These are phyloP conservation scores for Poecilus cupreus DNA, from an alignment of 2,888 invertebrate genomes.

Conservation along the genomic window DNA sequence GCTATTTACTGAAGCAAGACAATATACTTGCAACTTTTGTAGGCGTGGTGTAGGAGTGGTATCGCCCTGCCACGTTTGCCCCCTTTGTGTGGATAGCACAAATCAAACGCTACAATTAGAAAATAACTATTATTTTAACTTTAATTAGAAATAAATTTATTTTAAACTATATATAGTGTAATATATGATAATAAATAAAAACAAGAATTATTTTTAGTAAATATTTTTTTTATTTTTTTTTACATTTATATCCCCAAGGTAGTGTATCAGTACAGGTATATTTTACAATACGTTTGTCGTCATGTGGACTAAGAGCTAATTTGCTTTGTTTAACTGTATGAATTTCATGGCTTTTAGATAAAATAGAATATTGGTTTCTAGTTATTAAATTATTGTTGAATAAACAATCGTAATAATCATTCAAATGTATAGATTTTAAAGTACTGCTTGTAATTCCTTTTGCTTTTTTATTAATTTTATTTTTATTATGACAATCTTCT, in stretches of 20 bases:
- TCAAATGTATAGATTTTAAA: constrained; percentile 42
- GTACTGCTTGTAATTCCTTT: background rate
- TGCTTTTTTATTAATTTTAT: constrained; percentile 63
- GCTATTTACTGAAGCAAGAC: too few species aligned
- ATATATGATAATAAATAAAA: too few species aligned
- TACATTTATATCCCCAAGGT: background rate
- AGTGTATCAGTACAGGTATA: background rate
- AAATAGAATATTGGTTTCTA: constrained; percentile 40
- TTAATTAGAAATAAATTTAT: too few species aligned
- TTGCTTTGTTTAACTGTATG: constrained; percentile 56
- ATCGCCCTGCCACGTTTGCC: too few species aligned
- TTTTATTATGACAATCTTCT: constrained; percentile 62
- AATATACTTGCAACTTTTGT: too few species aligned
- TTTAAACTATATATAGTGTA: too few species aligned
- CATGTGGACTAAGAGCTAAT: constrained; percentile 47
- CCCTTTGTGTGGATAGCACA: too few species aligned
- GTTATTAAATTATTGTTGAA: constrained; percentile 57
- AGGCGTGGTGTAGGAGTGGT: too few species aligned
- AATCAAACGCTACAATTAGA: too few species aligned
- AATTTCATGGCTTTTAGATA: constrained; percentile 39
- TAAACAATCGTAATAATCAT: constrained; percentile 59
- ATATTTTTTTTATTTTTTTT: too few species aligned
- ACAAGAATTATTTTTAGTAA: too few species aligned
- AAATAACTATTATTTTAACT: too few species aligned
- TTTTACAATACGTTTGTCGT: constrained; percentile 59